phyloP scores from a whole-genome alignment of 2,888 invertebrate species.

The Chalcis sispes region DNA sequence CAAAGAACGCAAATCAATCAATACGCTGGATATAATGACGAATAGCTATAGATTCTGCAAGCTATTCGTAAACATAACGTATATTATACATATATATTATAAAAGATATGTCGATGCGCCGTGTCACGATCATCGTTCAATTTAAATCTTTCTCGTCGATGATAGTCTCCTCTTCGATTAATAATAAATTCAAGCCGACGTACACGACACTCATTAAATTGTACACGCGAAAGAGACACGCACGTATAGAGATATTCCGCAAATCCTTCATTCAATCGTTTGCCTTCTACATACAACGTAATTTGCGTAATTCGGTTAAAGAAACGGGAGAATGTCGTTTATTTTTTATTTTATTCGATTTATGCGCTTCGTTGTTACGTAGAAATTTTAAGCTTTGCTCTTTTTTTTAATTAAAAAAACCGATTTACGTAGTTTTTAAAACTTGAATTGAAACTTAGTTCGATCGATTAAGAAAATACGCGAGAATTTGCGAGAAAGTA shows the following conservation, averaged over 20 bases:
- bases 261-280: background rate
- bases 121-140: slow-evolving; percentile 46
- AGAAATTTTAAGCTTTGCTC: too few relatives aligned
- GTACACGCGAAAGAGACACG: slow-evolving; percentile 12
- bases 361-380: background rate
- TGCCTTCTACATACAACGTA: slow-evolving; percentile 4
- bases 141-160: slow-evolving; percentile 37
- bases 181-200: slow-evolving; percentile 36
- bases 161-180: slow-evolving; percentile 8
- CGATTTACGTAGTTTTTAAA: too few relatives aligned
- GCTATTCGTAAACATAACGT: background rate
- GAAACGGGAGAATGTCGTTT: slow-evolving; percentile 21
- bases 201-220: slow-evolving; percentile 26
- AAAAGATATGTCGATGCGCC: slow-evolving; percentile 23
- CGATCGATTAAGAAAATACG: too few relatives aligned
- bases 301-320: slow-evolving; percentile 37
- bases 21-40: slow-evolving; percentile 15
- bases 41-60: slow-evolving; percentile 9
- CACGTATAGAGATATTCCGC: background rate
- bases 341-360: slow-evolving; percentile 7
- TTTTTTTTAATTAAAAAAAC: too few relatives aligned
- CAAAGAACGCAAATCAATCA: slow-evolving; percentile 20
- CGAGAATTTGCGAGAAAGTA: too few relatives aligned
- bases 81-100: slow-evolving; percentile 14
- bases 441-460: too few relatives aligned